Evolutionary conservation across 2,113 vertebrate genomes (phyloP).

Genomic region (Platichthys stellatus): DNA sequence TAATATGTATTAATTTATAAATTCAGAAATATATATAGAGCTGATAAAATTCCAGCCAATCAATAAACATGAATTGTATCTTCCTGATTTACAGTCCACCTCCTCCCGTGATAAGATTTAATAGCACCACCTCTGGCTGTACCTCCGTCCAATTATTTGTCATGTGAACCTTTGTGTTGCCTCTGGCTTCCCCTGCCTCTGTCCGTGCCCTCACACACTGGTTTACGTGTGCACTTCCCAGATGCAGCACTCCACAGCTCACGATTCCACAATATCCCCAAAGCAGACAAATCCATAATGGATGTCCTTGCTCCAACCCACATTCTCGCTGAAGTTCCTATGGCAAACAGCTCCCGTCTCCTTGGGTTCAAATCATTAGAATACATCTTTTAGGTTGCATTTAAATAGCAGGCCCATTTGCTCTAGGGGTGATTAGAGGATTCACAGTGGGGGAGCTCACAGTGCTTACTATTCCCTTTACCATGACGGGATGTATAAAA

Average conservation of each 20-base stretch:
- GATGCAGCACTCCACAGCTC: slow-evolving; percentile 6
- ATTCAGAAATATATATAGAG: not conserved
- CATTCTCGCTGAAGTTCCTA: slow-evolving; percentile 11
- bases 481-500: slow-evolving; percentile 14
- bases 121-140: slow-evolving; percentile 33
- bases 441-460: slow-evolving; percentile 24
- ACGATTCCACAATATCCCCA: not conserved
- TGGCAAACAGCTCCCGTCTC: no score
- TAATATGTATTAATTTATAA: not conserved
- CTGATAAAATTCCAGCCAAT: not conserved
- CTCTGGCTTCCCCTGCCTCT: slow-evolving; percentile 15
- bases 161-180: slow-evolving; percentile 61
- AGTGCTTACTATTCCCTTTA: slow-evolving; percentile 12
- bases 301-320: slow-evolving; percentile 37
- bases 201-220: slow-evolving; percentile 26
- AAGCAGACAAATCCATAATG: slow-evolving; percentile 42
- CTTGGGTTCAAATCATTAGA: no score
- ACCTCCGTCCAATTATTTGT: slow-evolving; percentile 54
- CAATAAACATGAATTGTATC: not conserved
- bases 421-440: slow-evolving; percentile 39
- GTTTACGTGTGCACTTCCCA: slow-evolving; percentile 12
- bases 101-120: slow-evolving; percentile 41
- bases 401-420: not conserved
- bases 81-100: not conserved
- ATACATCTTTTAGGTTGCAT: no score